Percentiles rank a stretch among this genome's conserved stretches.
These are phyloP conservation scores for Epinephelus lanceolatus DNA, from an alignment of 2,113 vertebrate species.

Conservation along the genomic window DNA sequence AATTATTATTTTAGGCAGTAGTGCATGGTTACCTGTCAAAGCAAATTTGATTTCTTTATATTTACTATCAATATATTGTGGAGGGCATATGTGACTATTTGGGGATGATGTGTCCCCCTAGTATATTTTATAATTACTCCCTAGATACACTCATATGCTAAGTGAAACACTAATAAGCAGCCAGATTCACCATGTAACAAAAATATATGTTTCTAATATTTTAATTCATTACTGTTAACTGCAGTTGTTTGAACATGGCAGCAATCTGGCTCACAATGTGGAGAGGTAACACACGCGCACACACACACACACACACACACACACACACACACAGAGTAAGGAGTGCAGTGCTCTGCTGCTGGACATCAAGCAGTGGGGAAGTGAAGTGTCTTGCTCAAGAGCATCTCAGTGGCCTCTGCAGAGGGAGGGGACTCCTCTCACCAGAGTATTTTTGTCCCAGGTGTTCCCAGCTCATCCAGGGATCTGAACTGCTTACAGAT, in stretches of 20 bases:
- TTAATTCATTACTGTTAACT: not conserved
- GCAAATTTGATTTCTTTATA: no score
- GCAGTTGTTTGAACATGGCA: not conserved
- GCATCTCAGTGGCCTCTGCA: not conserved
- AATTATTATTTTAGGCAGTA: no score
- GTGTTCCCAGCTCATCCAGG: conserved; percentile 1
- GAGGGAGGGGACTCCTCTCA: not conserved
- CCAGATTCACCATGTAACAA: not conserved
- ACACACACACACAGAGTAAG: not conserved
- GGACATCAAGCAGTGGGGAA: not conserved
- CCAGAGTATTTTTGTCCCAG: not conserved
- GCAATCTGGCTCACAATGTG: not conserved
- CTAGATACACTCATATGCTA: not conserved
- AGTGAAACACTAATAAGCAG: not conserved
- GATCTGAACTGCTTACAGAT: not conserved
- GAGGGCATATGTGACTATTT: no score
- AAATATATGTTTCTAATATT: not conserved
- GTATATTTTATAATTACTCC: no score
- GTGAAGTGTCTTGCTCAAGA: conserved; percentile 15
- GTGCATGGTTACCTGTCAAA: no score
- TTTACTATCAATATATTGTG: no score
- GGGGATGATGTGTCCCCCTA: no score
- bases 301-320: no score
- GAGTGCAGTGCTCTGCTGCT: not conserved
- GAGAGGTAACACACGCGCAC: not conserved